phyloP scores from a whole-genome alignment of 2,797 vertebrate genomes.

The Streptopelia turtur region DNA sequence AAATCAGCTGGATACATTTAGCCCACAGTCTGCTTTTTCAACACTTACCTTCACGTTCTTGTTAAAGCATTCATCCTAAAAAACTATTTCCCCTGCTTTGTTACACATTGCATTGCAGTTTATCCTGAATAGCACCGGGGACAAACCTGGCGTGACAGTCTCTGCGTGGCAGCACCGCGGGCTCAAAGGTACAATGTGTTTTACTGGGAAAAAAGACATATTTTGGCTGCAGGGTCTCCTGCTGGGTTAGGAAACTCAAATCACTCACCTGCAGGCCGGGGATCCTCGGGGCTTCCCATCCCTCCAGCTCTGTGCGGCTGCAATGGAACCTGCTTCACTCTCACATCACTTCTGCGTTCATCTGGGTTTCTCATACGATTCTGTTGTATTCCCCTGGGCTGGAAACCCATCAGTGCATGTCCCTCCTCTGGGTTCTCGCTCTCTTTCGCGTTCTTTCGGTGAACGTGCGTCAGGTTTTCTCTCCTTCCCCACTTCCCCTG shows the following conservation, averaged over 20 bases:
- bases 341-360: not conserved
- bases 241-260: not conserved
- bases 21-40: not conserved
- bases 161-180: not conserved
- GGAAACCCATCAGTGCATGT: not conserved
- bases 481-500: not conserved
- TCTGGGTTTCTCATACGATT: not conserved
- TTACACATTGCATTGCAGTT: not conserved
- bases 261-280: not conserved
- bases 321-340: not conserved
- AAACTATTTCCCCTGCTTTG: not conserved
- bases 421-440: not conserved
- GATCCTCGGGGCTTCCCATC: not conserved
- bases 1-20: not conserved
- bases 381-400: not conserved
- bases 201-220: not conserved
- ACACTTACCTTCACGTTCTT: not conserved
- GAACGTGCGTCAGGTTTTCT: not conserved
- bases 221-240: not conserved
- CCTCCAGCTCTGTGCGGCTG: not conserved
- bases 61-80: not conserved
- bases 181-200: not conserved
- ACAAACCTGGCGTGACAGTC: not conserved
- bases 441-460: not conserved
- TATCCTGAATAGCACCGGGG: accelerated